A percentile compares a stretch with the other conserved stretches of the same genome.
Evolutionary conservation across 2,797 vertebrate species (phyloP).

Genomic region (Gymnopithys bicolor): DNA sequence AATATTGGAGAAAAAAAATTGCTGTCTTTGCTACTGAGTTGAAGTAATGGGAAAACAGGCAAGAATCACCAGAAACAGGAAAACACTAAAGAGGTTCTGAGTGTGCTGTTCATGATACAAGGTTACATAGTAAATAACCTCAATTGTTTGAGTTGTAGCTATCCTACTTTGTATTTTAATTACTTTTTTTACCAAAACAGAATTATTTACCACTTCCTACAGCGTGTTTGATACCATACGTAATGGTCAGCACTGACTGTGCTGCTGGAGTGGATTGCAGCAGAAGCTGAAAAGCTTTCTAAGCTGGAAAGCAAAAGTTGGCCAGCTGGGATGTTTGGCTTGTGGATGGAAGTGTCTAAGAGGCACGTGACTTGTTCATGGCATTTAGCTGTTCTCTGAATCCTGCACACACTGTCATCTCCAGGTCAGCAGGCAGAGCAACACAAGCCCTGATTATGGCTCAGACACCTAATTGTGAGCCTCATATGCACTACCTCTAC

Average conservation of each 20-base stretch:
- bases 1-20: not conserved
- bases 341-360: not conserved
- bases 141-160: not conserved
- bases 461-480: not conserved
- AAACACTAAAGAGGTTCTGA: not conserved
- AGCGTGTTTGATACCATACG: not conserved
- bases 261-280: not conserved
- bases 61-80: not conserved
- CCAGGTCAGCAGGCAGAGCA: not conserved
- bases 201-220: not conserved
- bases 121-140: not conserved
- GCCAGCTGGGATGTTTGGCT: not conserved
- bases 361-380: not conserved
- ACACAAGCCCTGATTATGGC: not conserved
- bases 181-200: not conserved
- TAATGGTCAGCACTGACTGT: not conserved
- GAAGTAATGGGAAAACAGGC: not conserved
- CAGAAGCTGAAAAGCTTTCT: not conserved
- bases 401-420: accelerated
- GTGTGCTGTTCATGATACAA: not conserved
- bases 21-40: not conserved
- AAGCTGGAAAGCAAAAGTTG: not conserved
- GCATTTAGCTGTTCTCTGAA: not conserved
- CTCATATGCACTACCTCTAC: not conserved
- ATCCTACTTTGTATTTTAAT: not conserved